Conservation (phyloP, 1,140 invertebrate species). For the Agraylea sexmaculata region DNA sequence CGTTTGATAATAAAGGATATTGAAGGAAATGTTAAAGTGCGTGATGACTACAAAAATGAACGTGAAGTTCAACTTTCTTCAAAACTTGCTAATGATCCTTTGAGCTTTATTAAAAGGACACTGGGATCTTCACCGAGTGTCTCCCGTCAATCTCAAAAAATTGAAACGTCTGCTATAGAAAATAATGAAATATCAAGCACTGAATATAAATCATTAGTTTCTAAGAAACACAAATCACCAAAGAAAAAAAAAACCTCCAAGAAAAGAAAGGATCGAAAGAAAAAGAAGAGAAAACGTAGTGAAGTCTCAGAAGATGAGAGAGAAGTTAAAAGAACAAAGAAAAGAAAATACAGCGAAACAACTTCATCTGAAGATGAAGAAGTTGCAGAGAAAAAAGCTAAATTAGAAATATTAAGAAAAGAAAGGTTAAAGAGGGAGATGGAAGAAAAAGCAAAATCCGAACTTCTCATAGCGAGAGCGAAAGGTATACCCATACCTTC, state of each 20-base stretch:
- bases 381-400: slow-evolving; percentile 30
- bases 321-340: slow-evolving; percentile 22
- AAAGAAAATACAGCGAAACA: slow-evolving; percentile 19
- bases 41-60: slow-evolving; percentile 30
- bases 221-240: slow-evolving; percentile 26
- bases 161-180: slow-evolving; percentile 3
- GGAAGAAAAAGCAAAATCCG: slow-evolving; percentile 58
- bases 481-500: slow-evolving; percentile 32
- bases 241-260: slow-evolving; percentile 36
- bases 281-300: no score
- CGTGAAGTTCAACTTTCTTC: slow-evolving; percentile 47
- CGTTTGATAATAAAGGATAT: slow-evolving; percentile 34
- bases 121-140: slow-evolving; percentile 21
- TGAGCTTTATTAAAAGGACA: slow-evolving; percentile 56
- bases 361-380: slow-evolving; percentile 21
- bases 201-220: slow-evolving; percentile 19
- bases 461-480: slow-evolving; percentile 55
- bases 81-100: slow-evolving; percentile 60
- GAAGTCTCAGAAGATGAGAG: slow-evolving; percentile 26
- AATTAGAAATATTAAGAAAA: slow-evolving; percentile 63
- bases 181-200: slow-evolving; percentile 15
- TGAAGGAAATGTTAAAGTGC: slow-evolving; percentile 32
- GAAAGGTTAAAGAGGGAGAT: slow-evolving; percentile 70
- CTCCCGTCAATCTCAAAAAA: slow-evolving; percentile 3
- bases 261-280: slow-evolving; percentile 33